Conservation (phyloP, 1,140 invertebrate species). For the Portunus trituberculatus region DNA sequence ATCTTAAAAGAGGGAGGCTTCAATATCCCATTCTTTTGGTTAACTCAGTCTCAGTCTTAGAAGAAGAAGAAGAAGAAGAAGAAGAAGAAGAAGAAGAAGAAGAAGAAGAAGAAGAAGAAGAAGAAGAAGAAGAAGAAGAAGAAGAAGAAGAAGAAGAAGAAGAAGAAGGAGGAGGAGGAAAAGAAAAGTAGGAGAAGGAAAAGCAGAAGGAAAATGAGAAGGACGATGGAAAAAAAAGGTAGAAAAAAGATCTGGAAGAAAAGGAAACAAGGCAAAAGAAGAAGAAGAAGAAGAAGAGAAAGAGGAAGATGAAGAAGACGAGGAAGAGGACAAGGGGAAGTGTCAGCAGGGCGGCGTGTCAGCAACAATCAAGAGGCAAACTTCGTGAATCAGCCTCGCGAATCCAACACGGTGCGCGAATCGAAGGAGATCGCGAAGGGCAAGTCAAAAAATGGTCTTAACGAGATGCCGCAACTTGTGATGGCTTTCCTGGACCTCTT, state of each 20-base stretch:
- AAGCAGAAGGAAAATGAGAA: neutral
- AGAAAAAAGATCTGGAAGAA: too few relatives aligned
- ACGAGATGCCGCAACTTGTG: neutral
- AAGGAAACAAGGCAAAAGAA: neutral
- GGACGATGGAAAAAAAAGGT: neutral
- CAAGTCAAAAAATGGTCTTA: neutral
- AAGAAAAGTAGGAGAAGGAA: neutral
- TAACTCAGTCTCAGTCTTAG: too few relatives aligned
- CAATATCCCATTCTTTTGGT: too few relatives aligned
- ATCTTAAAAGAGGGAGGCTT: too few relatives aligned
- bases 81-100: too few relatives aligned
- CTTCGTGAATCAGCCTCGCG: neutral
- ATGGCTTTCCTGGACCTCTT: neutral
- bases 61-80: too few relatives aligned
- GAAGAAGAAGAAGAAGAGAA: too few relatives aligned
- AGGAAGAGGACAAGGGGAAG: neutral
- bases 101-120: too few relatives aligned
- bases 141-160: too few relatives aligned
- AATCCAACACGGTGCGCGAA: neutral
- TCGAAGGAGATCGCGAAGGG: neutral
- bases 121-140: too few relatives aligned
- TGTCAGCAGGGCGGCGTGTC: neutral
- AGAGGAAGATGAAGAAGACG: too few relatives aligned
- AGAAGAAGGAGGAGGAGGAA: neutral
- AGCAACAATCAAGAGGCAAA: neutral